Base-by-base conservation (phyloP, 2,888 invertebrate genomes). In the Oxyscelio sp. region DNA sequence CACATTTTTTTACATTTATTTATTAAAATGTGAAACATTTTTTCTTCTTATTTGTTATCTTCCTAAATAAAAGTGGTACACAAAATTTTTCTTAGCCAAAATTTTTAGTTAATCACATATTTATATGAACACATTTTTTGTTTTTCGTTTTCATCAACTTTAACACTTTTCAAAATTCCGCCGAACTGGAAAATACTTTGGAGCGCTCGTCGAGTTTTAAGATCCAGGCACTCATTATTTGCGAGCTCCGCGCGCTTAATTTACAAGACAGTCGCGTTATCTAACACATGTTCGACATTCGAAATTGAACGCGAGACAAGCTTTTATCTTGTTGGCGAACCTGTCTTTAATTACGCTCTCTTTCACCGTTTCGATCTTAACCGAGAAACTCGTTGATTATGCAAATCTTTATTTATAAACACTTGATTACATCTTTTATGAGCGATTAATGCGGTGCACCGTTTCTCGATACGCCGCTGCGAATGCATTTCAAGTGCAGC, bases 321-420 rank as follows among this genome's bases (percentile, higher is more conserved):
- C 71, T 31, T 77, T 82, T 82, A 82, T 82, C 82, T 59, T 34
- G 74, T 63, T 74, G 68, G 66, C 22, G 43, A 77, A 75, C 71
- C 77, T 77, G 82, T 65, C 71, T 77, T 82, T 82, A 82, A 82
- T 82, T 82, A 77, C 77, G 75, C 73, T 68, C 58, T 71, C 82
- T 75, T 73, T 43, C 70, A 43, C 58, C 61, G 71, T 50, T 71
- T 66, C 65, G 65, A 81, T 61, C 68, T 74, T 68, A 65, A 54
- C 66, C 90, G 87, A 90, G 90, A 91, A 93, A 93, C 93, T 92
- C 90, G 92, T 92, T 92, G 92, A 91, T 93, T 93, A 93, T 93
- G 93, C 92, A 93, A 93, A 93, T 93, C 90, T 92, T 91, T 90
- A 89, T 93, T 92, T 92, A 92, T 93, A 92, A 93, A 93, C 93